Evolutionary conservation across 30 jellyfish, hydroid and myxozoan species (phyloP).

Genomic region (Hydractinia echinata): DNA sequence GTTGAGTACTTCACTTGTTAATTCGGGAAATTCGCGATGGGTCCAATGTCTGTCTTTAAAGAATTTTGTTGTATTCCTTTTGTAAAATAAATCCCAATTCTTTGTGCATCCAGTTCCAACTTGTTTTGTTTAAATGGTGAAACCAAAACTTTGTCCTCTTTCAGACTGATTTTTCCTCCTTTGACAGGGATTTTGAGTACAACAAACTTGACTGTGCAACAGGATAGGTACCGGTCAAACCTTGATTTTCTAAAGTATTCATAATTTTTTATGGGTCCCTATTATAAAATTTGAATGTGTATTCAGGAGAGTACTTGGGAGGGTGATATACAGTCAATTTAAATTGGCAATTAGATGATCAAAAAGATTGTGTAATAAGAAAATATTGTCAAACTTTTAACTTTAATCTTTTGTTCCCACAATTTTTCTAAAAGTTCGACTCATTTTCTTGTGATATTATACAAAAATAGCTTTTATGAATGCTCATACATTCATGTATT

Average conservation of each 20-base stretch:
- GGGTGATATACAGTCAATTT: too few species aligned
- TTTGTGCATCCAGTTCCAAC: slow-evolving; percentile 75
- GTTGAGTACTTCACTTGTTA: slow-evolving; percentile 26
- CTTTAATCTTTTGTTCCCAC: too few species aligned
- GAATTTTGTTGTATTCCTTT: slow-evolving; percentile 92
- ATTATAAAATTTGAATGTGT: background rate
- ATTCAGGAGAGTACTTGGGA: background rate
- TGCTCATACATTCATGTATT: too few species aligned
- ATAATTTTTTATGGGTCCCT: background rate
- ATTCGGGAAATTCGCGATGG: slow-evolving; percentile 76
- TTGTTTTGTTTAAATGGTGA: slow-evolving; percentile 63
- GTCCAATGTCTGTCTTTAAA: slow-evolving; percentile 99
- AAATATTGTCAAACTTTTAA: background rate
- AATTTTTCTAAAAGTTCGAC: too few species aligned
- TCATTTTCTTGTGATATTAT: too few species aligned
- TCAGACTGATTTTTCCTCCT: slow-evolving; percentile 34
- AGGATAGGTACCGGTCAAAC: background rate
- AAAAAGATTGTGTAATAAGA: background rate
- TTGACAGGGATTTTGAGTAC: background rate
- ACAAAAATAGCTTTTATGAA: too few species aligned
- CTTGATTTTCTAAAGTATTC: background rate
- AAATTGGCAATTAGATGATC: background rate
- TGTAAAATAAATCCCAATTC: slow-evolving; percentile 96
- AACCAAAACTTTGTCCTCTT: slow-evolving; percentile 22
- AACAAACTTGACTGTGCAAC: background rate